Base-by-base conservation (phyloP, 2,888 invertebrate species). In the Patella ulyssiponensis region DNA sequence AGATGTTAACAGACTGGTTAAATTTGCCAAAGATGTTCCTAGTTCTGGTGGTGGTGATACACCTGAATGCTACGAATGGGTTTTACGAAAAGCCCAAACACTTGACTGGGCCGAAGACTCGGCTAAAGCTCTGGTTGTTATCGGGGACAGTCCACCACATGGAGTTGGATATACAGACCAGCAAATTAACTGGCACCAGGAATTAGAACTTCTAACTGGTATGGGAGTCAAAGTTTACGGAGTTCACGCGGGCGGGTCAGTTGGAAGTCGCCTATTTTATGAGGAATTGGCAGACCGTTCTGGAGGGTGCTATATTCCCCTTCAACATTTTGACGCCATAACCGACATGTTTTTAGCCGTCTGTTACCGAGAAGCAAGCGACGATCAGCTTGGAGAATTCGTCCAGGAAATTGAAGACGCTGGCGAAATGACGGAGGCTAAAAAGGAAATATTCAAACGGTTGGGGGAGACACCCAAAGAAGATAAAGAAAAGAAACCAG, bases 21-120 rank as follows among this genome's bases (percentile, higher is more conserved):
- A 77, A 20, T 90, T 90, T 80, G 88, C 86, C 12, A 73, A 72
- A 4, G 75, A 77, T 11, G 87, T 87, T 1, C 83, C 84, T 0
- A 23, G 70, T 3, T 90, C 90, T 1, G 77, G 85, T 7, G 90
- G 90, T 3, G 89, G 90, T 0, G 88, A 90, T 76, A 69, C 82
- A 7, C 89, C 89, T 0, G 90, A 90, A 90, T 87, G 88, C 51
- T 90, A 90, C 75, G 90, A 90, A 81, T 89, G 88, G 89, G 88
- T 86, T 11, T 81, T 90, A 64, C 79, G 84, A 7, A 87, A 87
- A 77, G 88, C 89, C 0, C 89, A 89, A 70, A 83, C 83, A 20
- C 64, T 90, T 69, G 90, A 90, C 81, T 90, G 90, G 90, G 85
- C 88, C 3, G 90, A 90, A 77, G 85, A 88, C 70, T 88, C 90